phyloP scores from a whole-genome alignment of 2,113 vertebrate species.

The Percina caprodes region DNA sequence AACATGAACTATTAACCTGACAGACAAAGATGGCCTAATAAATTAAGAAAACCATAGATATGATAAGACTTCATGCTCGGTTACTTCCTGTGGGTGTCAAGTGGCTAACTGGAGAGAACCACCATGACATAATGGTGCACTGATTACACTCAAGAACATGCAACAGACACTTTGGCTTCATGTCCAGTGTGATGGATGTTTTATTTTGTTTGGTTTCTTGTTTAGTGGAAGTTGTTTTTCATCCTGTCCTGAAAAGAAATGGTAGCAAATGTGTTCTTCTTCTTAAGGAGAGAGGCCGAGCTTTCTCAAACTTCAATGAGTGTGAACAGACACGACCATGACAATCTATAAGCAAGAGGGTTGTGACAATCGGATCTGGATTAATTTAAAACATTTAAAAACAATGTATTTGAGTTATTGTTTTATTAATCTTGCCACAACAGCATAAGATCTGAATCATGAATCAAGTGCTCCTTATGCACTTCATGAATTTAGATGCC shows the following conservation, averaged over 20 bases:
- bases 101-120: constrained; percentile 1
- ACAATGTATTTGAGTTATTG: constrained; percentile 32
- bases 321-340: neutral
- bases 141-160: constrained; percentile 8
- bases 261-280: constrained; percentile 19
- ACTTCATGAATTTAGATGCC: constrained; percentile 10
- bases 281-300: neutral
- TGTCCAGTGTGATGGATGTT: constrained; percentile 7
- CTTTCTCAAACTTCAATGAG: constrained; percentile 9
- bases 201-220: constrained; percentile 32
- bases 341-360: neutral
- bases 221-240: constrained; percentile 37
- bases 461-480: constrained; percentile 8
- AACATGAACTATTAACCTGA: neutral
- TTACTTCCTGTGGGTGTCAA: constrained; percentile 6
- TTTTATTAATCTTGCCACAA: constrained; percentile 22
- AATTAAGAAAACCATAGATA: constrained; percentile 6
- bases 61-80: neutral
- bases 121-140: neutral
- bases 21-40: constrained; percentile 4
- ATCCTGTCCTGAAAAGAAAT: constrained; percentile 28
- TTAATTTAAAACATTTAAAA: constrained; percentile 32
- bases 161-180: constrained; percentile 12
- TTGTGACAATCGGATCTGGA: constrained; percentile 34
- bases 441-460: constrained; percentile 9